A percentile compares a stretch with the other conserved stretches of the same genome.
Conservation (phyloP, 2,113 vertebrate species). For the Vicugna pacos region DNA sequence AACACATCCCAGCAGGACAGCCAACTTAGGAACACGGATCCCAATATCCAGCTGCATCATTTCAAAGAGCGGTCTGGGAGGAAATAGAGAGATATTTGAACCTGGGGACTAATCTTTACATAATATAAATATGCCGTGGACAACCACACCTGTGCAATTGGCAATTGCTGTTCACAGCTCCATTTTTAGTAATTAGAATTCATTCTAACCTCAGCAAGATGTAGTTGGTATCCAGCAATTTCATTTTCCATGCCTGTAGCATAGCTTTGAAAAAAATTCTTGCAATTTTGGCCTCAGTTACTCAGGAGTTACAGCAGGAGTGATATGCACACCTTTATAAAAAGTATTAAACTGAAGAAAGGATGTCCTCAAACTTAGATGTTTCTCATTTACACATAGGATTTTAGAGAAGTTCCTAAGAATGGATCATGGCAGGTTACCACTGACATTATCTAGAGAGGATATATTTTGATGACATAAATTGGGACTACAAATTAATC, state of each 20-base stretch:
- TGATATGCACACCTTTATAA: slow-evolving; percentile 36
- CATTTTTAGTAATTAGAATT: slow-evolving; percentile 70
- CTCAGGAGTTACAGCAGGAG: slow-evolving; percentile 22
- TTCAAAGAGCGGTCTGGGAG: slow-evolving; percentile 5
- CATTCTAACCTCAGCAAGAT: slow-evolving; percentile 66
- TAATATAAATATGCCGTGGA: slow-evolving; percentile 46
- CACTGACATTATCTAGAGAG: slow-evolving; percentile 44
- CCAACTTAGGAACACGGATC: background rate
- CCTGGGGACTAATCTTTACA: background rate
- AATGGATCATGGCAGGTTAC: slow-evolving; percentile 37
- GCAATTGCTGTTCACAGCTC: background rate
- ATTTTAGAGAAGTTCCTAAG: background rate
- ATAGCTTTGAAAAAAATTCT: slow-evolving; percentile 65
- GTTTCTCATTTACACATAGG: slow-evolving; percentile 16
- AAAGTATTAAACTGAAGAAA: slow-evolving; percentile 46
- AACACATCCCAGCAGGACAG: background rate
- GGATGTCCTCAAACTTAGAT: slow-evolving; percentile 1
- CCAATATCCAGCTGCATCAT: background rate
- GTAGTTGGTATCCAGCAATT: slow-evolving; percentile 28
- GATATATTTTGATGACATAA: slow-evolving; percentile 49
- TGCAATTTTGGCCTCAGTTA: background rate
- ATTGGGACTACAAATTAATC: slow-evolving; percentile 20
- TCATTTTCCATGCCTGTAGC: slow-evolving; percentile 52
- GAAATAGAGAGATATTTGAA: slow-evolving; percentile 6
- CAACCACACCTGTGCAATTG: slow-evolving; percentile 43